A percentile compares a stretch with the other conserved stretches of the same genome.
These are phyloP conservation scores for Shinisaurus crocodilurus DNA, from an alignment of 2,113 vertebrate genomes.

Conservation along the genomic window DNA sequence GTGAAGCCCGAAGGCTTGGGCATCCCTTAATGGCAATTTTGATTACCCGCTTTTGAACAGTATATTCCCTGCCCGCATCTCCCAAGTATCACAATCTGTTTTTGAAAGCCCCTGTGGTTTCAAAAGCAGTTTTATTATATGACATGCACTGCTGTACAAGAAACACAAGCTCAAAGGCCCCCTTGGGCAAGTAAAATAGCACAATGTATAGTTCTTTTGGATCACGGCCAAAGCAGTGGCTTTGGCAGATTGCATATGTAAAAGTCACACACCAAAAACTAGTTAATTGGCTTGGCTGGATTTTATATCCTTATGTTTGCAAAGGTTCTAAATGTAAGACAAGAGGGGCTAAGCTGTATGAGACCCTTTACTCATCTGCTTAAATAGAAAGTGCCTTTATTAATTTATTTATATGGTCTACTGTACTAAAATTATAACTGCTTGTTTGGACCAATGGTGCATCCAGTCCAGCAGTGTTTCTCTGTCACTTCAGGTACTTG, in stretches of 20 bases:
- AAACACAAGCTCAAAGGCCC: background rate
- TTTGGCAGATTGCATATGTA: background rate
- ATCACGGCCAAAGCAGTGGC: background rate
- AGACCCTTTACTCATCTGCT: background rate
- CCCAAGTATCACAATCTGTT: background rate
- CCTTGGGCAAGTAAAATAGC: background rate
- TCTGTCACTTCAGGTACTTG: background rate
- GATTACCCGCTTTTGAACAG: background rate
- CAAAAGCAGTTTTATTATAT: background rate
- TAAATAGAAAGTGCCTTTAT: no score
- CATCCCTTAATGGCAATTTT: background rate
- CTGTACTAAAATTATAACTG: no score
- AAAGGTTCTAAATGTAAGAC: background rate
- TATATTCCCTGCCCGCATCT: background rate
- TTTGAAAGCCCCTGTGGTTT: background rate
- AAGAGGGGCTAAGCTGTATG: background rate
- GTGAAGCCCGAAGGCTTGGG: background rate
- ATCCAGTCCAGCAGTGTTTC: background rate
- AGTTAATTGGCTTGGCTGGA: background rate
- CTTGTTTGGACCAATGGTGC: background rate
- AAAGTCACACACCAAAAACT: background rate
- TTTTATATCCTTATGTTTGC: background rate
- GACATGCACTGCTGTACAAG: background rate
- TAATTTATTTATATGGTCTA: no score
- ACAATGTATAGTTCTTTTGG: background rate